phyloP scores from a whole-genome alignment of 2,113 vertebrate species.

The Atractosteus spatula region DNA sequence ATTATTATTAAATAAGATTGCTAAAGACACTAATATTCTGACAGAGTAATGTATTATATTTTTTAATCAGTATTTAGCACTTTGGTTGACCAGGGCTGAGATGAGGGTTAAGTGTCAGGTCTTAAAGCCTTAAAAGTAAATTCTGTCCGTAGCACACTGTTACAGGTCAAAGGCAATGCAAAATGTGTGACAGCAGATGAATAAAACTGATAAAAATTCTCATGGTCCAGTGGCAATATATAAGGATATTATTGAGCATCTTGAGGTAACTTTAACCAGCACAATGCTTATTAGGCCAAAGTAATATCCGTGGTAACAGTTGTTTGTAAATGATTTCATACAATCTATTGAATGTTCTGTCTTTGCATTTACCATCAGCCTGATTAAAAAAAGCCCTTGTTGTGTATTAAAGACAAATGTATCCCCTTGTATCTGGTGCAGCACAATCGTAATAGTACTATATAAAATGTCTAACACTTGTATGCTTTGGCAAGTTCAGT shows the following conservation, averaged over 20 bases:
- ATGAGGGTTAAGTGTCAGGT: neutral
- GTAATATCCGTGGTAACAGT: slow-evolving; percentile 6
- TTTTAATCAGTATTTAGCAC: slow-evolving; percentile 10
- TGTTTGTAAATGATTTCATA: neutral
- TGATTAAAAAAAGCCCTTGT: neutral
- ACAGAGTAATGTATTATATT: neutral
- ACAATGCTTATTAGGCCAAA: slow-evolving; percentile 10
- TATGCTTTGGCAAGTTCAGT: neutral
- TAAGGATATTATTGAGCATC: slow-evolving; percentile 3
- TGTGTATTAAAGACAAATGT: neutral
- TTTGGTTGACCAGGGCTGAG: neutral
- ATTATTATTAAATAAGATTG: neutral
- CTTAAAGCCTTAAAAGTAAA: slow-evolving; percentile 9
- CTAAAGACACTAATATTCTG: neutral
- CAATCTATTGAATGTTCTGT: slow-evolving; percentile 8
- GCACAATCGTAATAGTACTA: neutral
- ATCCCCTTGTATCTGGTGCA: neutral
- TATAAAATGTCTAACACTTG: neutral
- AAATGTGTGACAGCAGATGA: neutral
- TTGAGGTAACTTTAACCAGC: neutral
- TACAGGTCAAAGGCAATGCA: neutral
- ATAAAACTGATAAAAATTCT: neutral
- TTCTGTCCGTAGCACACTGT: neutral
- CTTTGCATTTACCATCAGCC: neutral
- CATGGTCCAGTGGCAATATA: neutral